These are phyloP conservation scores for Leptinotarsa undecemlineata DNA, from an alignment of 1,140 invertebrate species.

Conservation along the genomic window DNA sequence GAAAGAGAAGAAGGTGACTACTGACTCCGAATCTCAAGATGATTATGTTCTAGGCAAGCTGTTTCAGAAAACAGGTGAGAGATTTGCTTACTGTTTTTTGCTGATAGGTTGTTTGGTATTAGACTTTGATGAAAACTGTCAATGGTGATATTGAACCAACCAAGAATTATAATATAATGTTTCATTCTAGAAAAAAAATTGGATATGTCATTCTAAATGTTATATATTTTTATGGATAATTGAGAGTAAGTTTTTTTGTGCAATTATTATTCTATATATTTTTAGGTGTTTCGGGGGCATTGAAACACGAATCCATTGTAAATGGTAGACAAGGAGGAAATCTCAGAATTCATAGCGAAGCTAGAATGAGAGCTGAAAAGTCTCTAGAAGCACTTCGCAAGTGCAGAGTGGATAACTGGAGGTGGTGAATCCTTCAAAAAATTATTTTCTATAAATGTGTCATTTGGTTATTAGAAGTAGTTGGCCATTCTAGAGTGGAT, in stretches of 20 bases:
- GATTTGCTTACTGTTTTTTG: background rate
- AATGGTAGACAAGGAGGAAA: conserved; percentile 55
- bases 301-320: conserved; percentile 63
- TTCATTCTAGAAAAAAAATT: too few relatives aligned
- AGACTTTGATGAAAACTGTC: too few relatives aligned
- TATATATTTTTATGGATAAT: too few relatives aligned
- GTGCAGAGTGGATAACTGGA: conserved; percentile 57
- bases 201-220: too few relatives aligned
- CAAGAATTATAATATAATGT: too few relatives aligned
- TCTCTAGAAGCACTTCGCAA: conserved; percentile 61
- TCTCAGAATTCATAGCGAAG: conserved; percentile 58
- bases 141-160: too few relatives aligned
- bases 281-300: conserved; percentile 60
- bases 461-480: too few relatives aligned
- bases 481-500: too few relatives aligned
- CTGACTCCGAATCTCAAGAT: conserved; percentile 53
- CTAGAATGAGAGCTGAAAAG: conserved; percentile 57
- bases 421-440: conserved; percentile 41
- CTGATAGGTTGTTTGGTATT: too few relatives aligned
- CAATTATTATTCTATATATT: background rate
- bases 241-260: too few relatives aligned
- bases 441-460: background rate
- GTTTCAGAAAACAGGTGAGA: conserved; percentile 58
- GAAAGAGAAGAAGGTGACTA: conserved; percentile 29
- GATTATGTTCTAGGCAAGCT: conserved; percentile 64